phyloP scores from a whole-genome alignment of 1,140 invertebrate species.

The Phymorhynchus buccinoides region DNA sequence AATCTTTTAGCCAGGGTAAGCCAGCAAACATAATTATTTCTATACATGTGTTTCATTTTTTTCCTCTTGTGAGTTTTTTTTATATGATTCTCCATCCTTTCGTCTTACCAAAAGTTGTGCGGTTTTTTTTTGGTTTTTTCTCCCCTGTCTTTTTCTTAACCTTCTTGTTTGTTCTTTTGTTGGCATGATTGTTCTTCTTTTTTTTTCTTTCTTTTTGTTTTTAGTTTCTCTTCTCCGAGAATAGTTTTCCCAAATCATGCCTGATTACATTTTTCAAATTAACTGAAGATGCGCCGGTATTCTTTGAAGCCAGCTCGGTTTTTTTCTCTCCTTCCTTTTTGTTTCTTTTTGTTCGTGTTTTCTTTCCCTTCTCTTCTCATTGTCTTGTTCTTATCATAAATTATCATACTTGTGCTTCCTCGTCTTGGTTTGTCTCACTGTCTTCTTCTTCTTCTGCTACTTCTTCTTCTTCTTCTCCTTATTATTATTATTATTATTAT shows the following conservation, averaged over 20 bases:
- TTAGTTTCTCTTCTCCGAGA: too few species aligned
- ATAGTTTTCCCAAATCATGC: too few species aligned
- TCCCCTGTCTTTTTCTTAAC: not conserved
- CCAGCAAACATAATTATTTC: too few species aligned
- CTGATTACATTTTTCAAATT: too few species aligned
- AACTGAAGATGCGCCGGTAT: too few species aligned
- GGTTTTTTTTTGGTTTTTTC: not conserved
- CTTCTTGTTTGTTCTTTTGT: not conserved
- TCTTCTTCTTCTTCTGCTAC: not conserved
- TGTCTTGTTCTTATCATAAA: not conserved
- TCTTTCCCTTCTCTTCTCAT: not conserved
- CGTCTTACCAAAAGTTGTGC: too few species aligned
- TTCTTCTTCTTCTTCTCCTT: not conserved
- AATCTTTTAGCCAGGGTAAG: too few species aligned
- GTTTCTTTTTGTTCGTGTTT: too few species aligned
- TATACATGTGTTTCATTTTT: too few species aligned
- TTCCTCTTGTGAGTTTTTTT: not conserved
- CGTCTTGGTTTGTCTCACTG: too few species aligned
- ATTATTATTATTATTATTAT: not conserved
- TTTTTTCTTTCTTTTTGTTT: not conserved
- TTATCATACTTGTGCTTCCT: too few species aligned
- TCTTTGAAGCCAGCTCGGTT: not conserved
- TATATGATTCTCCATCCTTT: not conserved
- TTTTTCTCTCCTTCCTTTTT: not conserved
- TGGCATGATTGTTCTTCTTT: not conserved